phyloP scores from a whole-genome alignment of 2,113 vertebrate genomes.

The Serilophus lunatus region DNA sequence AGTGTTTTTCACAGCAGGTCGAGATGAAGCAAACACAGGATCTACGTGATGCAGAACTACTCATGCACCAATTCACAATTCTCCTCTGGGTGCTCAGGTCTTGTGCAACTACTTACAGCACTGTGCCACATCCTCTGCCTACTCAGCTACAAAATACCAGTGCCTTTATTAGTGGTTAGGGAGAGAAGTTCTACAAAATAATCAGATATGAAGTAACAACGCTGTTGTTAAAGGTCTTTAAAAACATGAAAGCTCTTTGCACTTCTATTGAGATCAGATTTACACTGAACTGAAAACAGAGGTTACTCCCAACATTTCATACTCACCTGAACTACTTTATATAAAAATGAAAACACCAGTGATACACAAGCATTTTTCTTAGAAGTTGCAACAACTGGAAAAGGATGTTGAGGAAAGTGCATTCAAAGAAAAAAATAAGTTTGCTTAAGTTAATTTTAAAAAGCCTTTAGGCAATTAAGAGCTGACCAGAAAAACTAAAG shows the following conservation, averaged over 20 bases:
- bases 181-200: not conserved
- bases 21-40: not conserved
- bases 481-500: not conserved
- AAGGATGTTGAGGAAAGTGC: slow-evolving; percentile 67
- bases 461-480: not conserved
- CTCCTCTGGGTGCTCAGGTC: not conserved
- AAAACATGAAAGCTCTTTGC: fast-evolving
- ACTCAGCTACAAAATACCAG: slow-evolving; percentile 1
- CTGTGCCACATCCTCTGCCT: not conserved
- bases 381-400: slow-evolving; percentile 93
- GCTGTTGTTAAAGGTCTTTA: not conserved
- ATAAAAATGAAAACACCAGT: slow-evolving; percentile 96
- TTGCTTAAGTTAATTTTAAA: not conserved
- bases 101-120: not conserved
- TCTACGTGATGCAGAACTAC: fast-evolving
- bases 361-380: slow-evolving; percentile 98
- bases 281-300: not conserved
- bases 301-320: too few species aligned
- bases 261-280: not conserved
- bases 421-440: not conserved
- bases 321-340: slow-evolving; percentile 96
- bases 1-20: not conserved
- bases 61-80: not conserved
- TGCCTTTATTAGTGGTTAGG: not conserved
- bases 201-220: not conserved